Conservation (phyloP, 1,140 invertebrate genomes). For the Rhopalosiphum maidis region DNA sequence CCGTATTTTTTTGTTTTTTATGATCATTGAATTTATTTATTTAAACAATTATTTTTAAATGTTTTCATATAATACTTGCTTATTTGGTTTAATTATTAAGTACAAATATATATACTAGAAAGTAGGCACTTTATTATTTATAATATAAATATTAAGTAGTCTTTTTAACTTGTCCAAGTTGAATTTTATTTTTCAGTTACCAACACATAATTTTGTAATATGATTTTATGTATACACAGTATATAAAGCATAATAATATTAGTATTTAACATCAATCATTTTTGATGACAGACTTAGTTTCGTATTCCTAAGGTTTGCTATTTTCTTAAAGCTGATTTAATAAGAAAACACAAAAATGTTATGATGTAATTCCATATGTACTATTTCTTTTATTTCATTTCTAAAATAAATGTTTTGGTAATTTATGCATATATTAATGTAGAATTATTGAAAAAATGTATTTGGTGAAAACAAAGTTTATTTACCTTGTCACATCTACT, state of each 20-base stretch:
- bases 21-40: neutral
- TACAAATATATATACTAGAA: neutral
- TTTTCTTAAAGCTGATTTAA: conserved; percentile 1
- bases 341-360: neutral
- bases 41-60: neutral
- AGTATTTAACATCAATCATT: conserved; percentile 4
- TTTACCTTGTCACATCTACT: neutral
- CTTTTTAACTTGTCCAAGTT: neutral
- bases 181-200: conserved; percentile 16
- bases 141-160: neutral
- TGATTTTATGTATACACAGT: neutral
- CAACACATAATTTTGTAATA: neutral
- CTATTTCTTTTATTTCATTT: neutral
- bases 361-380: neutral
- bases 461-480: neutral
- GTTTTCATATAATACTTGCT: neutral
- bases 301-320: neutral
- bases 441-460: neutral
- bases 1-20: neutral
- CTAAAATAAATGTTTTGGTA: neutral
- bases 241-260: neutral
- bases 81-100: neutral
- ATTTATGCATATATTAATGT: neutral
- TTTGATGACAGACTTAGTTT: neutral
- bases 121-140: neutral